These are phyloP conservation scores for Trachops cirrhosus DNA, from an alignment of 2,797 vertebrate genomes.

Conservation along the genomic window DNA sequence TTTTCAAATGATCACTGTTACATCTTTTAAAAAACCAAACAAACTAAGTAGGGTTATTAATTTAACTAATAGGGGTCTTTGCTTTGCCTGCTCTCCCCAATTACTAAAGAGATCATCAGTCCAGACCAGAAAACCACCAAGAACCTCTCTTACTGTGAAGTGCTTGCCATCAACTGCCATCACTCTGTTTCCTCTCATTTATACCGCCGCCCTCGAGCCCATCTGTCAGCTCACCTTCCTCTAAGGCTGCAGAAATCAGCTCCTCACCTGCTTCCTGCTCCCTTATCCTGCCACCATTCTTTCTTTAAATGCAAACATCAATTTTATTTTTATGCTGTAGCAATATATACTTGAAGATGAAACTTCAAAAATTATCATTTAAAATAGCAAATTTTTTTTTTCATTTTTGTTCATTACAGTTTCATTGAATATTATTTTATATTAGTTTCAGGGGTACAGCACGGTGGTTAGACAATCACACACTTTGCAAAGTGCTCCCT, in stretches of 20 bases:
- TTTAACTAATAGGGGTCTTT: not conserved
- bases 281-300: not conserved
- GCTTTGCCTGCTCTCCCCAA: not conserved
- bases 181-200: too few species aligned
- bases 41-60: not conserved
- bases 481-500: not conserved
- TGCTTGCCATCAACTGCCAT: not conserved
- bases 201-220: accelerated
- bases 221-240: not conserved
- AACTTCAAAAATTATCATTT: not conserved
- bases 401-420: not conserved
- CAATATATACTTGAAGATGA: not conserved
- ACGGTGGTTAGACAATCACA: not conserved
- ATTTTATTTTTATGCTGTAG: not conserved
- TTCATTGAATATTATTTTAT: not conserved
- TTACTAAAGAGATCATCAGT: not conserved
- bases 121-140: not conserved
- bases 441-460: not conserved
- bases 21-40: not conserved
- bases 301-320: not conserved
- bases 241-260: not conserved
- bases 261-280: not conserved
- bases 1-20: constrained; percentile 61
- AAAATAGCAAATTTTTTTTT: not conserved
- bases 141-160: not conserved